Evolutionary conservation across 2,113 vertebrate species (phyloP).

Genomic region (Solea solea): DNA sequence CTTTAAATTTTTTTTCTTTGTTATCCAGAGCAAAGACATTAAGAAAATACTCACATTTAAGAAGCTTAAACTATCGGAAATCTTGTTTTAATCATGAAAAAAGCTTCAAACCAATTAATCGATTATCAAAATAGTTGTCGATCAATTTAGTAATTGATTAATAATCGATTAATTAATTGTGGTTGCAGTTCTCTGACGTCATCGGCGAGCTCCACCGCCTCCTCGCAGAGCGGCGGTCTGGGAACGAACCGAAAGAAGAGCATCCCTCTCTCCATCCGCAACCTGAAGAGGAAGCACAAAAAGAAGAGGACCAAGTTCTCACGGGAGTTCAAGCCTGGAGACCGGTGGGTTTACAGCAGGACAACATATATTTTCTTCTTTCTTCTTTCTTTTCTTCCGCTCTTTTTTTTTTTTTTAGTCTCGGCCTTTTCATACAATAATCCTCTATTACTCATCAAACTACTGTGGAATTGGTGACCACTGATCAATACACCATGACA

Average conservation of each 20-base stretch:
- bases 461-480: too few species aligned
- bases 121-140: too few species aligned
- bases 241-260: slow-evolving; percentile 90
- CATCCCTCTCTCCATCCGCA: slow-evolving; percentile 95
- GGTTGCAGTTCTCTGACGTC: slow-evolving; percentile 90
- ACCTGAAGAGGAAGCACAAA: slow-evolving; percentile 97
- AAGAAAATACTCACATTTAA: too few species aligned
- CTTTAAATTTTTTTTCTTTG: too few species aligned
- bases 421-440: not conserved
- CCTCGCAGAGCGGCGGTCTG: slow-evolving; percentile 91
- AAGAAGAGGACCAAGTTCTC: slow-evolving; percentile 97
- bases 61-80: too few species aligned
- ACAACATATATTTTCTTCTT: not conserved
- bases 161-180: too few species aligned
- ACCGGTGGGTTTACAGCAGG: slow-evolving; percentile 82
- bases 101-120: too few species aligned
- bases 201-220: slow-evolving; percentile 95
- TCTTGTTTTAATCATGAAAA: too few species aligned
- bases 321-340: slow-evolving; percentile 94
- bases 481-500: too few species aligned
- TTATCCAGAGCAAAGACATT: too few species aligned
- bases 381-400: not conserved
- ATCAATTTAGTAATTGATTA: too few species aligned
- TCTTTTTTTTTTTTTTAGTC: not conserved
- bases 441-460: too few species aligned